Evolutionary conservation across 2,797 vertebrate genomes (phyloP), one percentile per base, ranked within the genome.

Genomic region (Cyclopterus lumpus): DNA sequence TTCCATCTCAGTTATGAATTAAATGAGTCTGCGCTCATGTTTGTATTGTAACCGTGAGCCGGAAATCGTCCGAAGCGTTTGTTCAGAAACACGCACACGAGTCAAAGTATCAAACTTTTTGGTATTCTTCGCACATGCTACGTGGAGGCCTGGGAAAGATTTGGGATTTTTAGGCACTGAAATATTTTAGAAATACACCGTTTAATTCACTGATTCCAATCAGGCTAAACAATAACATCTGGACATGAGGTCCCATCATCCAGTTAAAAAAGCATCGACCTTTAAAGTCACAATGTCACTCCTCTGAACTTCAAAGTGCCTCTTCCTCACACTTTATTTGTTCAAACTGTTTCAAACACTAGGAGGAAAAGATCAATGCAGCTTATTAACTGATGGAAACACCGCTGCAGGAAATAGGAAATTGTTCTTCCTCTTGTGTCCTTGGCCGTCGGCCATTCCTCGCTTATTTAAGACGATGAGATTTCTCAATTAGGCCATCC

Each of bases 401-500:
- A 46, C 49, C 15, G 78, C 42, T n/a, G 80, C 73, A 81, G 79
- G 79, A 84, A 81, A 72, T 9, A 69, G 80, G 81, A 86, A 86
- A 82, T 82, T 77, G 77, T 55, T 84, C 83, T 82, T 84, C 82
- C 83, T 82, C 75, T 42, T 0, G 61, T 78, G 78, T 87, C 82
- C 89, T 88, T 81, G 81, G 77, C 85, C 38, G 49, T 80, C 48
- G 83, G 83, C 74, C 77, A 63, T 79, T 86, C 75, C 59, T 62
- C 6, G 63, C 77, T 82, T 74, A 55, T 77, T 86, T 79, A 87
- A 82, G 71, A 86, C 82, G 79, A 86, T 82, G 79, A 84, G 58
- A 89, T 89, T 88, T 80, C 81, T 85, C 85, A 88, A 87, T 91
- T 79, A 89, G 72, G 58, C 60, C 77, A 22, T 84, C 73, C 73